Evolutionary conservation across 2,797 vertebrate species (phyloP), one percentile per base, ranked within the genome.

Genomic region (Cichlasoma orientale): DNA sequence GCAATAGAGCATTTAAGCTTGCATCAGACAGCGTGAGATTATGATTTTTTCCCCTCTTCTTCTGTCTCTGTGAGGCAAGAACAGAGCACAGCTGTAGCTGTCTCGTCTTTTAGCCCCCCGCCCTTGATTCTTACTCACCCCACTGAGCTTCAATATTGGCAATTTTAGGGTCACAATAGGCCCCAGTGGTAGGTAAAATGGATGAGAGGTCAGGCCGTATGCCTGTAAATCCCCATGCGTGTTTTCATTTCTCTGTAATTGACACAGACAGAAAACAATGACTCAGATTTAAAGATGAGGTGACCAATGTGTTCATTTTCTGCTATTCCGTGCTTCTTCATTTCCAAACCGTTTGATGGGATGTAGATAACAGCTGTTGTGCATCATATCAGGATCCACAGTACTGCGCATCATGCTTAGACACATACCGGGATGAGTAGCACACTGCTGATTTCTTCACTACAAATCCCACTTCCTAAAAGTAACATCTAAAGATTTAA

Each of bases 1-100:
- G 95, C 94, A 95, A 95, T 95, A 90, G 92, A 95, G 94, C 95
- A 92, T 95, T 95, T 95, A 95, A 95, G 92, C 92, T 94, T 88
- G 93, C 94, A 94, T 96, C 94, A 95, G 94, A 95, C 93, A 91
- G 92, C 86, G 84, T 93, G 89, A 95, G 94, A 95, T 95, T 93
- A 94, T 95, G 93, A 94, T 93, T 94, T 92, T 90, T 88, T 69
- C 86, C 82, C 83, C 80, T 86, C 86, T 88, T 91, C 84, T 91
- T 88, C 86, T 90, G 89, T 93, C 90, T 92, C 87, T 92, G 84
- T 58, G 83, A 93, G 85, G 86, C 88, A 83, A 79, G 77, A 90
- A 87, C 87, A 82, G 82, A 93, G 88, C 90, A 90, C 89, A 93
- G 92, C 89, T 91, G 79, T 92, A 91, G 90, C 88, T 89, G 80